These are phyloP conservation scores for Syndactyla subalaris DNA, from an alignment of 2,797 vertebrate genomes.

Conservation along the genomic window DNA sequence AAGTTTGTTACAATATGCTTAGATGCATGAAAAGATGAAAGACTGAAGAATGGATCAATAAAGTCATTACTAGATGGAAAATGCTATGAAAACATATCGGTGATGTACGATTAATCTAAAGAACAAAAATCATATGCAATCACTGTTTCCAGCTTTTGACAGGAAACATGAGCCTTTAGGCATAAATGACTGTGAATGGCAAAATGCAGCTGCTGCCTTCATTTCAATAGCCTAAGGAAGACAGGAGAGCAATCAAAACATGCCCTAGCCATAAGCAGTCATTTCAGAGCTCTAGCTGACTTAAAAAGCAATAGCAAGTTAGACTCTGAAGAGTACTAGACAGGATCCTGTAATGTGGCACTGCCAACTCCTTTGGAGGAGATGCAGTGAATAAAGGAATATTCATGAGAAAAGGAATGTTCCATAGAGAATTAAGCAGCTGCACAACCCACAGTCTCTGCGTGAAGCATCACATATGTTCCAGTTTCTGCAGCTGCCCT, in stretches of 20 bases:
- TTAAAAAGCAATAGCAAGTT: neutral
- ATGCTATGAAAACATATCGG: constrained; percentile 24
- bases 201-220: constrained; percentile 65
- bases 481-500: constrained; percentile 21
- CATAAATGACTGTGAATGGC: constrained; percentile 44
- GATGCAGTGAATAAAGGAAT: neutral
- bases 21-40: constrained; percentile 12
- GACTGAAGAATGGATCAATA: constrained; percentile 43
- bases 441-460: neutral
- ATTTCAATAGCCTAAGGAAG: constrained; percentile 57
- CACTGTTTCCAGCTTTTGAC: constrained; percentile 50
- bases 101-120: constrained; percentile 37
- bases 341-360: neutral
- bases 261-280: constrained; percentile 19
- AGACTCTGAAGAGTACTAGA: constrained; percentile 31
- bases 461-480: neutral
- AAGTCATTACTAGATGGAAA: constrained; percentile 61
- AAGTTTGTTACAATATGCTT: constrained; percentile 2
- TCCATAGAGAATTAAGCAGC: constrained; percentile 1
- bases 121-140: constrained; percentile 46
- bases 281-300: constrained; percentile 25
- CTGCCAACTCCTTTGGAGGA: constrained; percentile 11
- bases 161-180: constrained; percentile 61
- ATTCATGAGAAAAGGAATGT: neutral
- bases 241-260: constrained; percentile 46